Evolutionary conservation across 2,113 vertebrate genomes (phyloP).

Genomic region (Melierax canorus): DNA sequence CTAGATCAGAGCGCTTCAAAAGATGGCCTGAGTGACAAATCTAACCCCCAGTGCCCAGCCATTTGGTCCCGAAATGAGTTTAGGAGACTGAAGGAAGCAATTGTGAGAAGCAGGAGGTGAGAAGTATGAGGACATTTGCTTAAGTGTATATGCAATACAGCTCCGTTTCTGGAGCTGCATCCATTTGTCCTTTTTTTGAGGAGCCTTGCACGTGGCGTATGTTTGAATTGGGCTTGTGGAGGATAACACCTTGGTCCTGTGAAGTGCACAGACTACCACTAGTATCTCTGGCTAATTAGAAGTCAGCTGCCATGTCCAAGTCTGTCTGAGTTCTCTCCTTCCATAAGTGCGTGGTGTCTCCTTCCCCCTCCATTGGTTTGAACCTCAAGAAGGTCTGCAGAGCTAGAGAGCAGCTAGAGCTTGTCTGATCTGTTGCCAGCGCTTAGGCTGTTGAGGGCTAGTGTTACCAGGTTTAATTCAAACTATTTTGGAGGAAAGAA

Average conservation of each 20-base stretch:
- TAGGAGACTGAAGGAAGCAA: background rate
- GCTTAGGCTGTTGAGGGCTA: background rate
- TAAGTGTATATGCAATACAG: rapidly evolving
- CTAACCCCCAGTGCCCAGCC: background rate
- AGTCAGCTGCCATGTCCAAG: background rate
- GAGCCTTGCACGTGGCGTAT: background rate
- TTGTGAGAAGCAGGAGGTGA: background rate
- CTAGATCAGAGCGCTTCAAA: background rate
- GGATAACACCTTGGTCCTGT: background rate
- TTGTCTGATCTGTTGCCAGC: background rate
- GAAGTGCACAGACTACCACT: background rate
- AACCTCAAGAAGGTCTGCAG: background rate
- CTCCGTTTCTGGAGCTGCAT: background rate
- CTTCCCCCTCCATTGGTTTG: background rate
- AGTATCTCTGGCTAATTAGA: background rate
- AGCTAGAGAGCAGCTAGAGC: background rate
- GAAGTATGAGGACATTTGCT: background rate
- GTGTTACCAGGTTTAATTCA: background rate
- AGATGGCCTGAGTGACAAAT: background rate
- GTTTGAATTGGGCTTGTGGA: background rate
- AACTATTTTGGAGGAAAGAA: background rate
- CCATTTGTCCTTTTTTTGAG: background rate
- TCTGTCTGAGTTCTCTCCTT: background rate
- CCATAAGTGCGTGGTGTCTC: background rate
- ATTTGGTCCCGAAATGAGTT: background rate